Evolutionary conservation across 2,888 invertebrate genomes (phyloP).

Genomic region (Heteromyza rotundicornis): DNA sequence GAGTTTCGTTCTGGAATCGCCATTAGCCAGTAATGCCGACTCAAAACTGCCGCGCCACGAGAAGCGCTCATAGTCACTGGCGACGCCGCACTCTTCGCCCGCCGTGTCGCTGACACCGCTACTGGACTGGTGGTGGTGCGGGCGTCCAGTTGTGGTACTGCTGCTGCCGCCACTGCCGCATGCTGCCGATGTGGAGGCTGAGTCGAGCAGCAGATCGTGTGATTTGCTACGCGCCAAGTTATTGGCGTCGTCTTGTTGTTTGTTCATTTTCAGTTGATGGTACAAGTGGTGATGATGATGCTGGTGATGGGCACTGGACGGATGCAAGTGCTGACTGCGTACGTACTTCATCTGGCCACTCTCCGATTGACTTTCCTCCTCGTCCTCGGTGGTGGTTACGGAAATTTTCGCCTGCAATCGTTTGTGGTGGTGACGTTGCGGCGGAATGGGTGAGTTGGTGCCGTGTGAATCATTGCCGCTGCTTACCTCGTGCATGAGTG

Average conservation of each 20-base stretch:
- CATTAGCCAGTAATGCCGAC: slow-evolving; percentile 82
- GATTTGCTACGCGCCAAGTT: slow-evolving; percentile 80
- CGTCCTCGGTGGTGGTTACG: slow-evolving; percentile 59
- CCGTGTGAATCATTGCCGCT: slow-evolving; percentile 69
- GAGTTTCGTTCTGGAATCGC: slow-evolving; percentile 82
- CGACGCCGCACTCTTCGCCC: slow-evolving; percentile 70
- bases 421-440: slow-evolving; percentile 65
- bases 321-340: slow-evolving; percentile 14
- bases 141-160: slow-evolving; percentile 40
- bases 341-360: slow-evolving; percentile 35
- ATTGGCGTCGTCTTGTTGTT: slow-evolving; percentile 34
- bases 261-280: slow-evolving; percentile 38
- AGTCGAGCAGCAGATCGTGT: slow-evolving; percentile 77
- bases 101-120: slow-evolving; percentile 66
- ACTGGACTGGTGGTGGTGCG: slow-evolving; percentile 63
- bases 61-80: slow-evolving; percentile 87
- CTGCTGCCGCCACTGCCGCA: slow-evolving; percentile 23
- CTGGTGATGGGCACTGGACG: slow-evolving; percentile 15
- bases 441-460: slow-evolving; percentile 69
- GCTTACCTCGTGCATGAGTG: slow-evolving; percentile 90
- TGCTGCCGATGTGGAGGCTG: slow-evolving; percentile 27
- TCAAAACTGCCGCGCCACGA: slow-evolving; percentile 93
- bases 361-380: slow-evolving; percentile 44
- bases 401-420: slow-evolving; percentile 67
- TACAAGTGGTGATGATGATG: slow-evolving; percentile 27